Percentiles rank a stretch among this genome's conserved stretches.
These are phyloP conservation scores for Xiphophorus couchianus DNA, from an alignment of 2,113 vertebrate species.

Conservation along the genomic window DNA sequence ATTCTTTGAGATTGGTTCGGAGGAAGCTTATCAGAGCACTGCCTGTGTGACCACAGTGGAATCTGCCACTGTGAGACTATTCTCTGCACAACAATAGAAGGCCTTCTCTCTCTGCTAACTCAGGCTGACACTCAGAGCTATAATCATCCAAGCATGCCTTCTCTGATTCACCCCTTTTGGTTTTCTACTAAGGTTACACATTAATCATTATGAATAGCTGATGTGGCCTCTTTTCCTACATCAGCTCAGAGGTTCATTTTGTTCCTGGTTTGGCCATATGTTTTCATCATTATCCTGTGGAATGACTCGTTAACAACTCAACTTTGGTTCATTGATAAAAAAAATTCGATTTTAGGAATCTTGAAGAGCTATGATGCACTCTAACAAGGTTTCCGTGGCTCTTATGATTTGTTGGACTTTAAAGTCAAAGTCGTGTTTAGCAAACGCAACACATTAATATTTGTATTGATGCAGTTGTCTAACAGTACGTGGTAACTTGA, in stretches of 20 bases:
- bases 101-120: constrained; percentile 58
- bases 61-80: constrained; percentile 65
- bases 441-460: background rate
- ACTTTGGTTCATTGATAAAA: background rate
- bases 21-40: constrained; percentile 57
- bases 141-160: constrained; percentile 42
- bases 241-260: background rate
- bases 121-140: constrained; percentile 30
- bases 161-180: constrained; percentile 17
- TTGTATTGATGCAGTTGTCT: background rate
- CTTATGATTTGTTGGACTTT: background rate
- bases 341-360: background rate
- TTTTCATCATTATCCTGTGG: too few species aligned
- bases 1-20: constrained; percentile 58
- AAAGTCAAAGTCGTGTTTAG: background rate
- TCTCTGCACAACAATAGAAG: constrained; percentile 66
- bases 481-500: background rate
- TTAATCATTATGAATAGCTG: constrained; percentile 21
- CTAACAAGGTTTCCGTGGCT: background rate
- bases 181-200: background rate
- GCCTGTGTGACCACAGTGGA: constrained; percentile 62
- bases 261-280: background rate
- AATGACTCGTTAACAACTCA: background rate
- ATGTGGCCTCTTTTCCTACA: background rate
- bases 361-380: background rate